These are phyloP conservation scores for Palloptera scutellata DNA, from an alignment of 2,888 invertebrate genomes.

Conservation along the genomic window DNA sequence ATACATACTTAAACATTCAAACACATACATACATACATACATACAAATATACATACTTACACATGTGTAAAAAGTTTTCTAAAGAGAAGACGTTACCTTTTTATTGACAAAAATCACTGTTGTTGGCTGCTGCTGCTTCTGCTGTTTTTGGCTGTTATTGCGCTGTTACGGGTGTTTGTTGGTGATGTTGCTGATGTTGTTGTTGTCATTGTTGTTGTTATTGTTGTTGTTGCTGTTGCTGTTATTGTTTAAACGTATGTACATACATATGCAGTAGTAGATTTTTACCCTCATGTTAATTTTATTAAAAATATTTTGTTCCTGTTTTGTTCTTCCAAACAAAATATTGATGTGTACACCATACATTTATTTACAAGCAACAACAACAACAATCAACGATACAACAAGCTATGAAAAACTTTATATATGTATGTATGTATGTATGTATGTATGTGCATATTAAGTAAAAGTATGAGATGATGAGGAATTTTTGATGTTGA, in stretches of 20 bases:
- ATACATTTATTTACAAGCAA: not conserved
- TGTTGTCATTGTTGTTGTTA: not conserved
- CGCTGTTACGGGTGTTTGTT: not conserved
- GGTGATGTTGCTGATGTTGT: not conserved
- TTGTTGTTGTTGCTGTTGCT: too few relatives aligned
- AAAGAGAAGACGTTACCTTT: slow-evolving; percentile 8
- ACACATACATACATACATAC: slow-evolving; percentile 44
- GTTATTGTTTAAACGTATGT: too few relatives aligned
- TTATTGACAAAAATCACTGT: slow-evolving; percentile 15
- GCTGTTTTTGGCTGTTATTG: not conserved
- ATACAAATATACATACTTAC: slow-evolving; percentile 42
- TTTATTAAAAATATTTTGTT: slow-evolving; percentile 59
- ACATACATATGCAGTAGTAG: not conserved
- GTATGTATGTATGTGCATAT: too few relatives aligned
- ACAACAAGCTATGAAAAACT: not conserved
- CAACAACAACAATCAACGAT: not conserved
- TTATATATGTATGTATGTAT: too few relatives aligned
- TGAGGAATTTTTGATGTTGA: too few relatives aligned
- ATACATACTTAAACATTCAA: not conserved
- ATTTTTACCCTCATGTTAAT: slow-evolving; percentile 53
- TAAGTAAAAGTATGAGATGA: too few relatives aligned
- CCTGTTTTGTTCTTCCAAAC: not conserved
- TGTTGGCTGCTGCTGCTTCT: not conserved
- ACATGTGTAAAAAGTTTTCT: slow-evolving; percentile 25
- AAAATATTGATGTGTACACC: slow-evolving; percentile 5